Conservation (phyloP, 2,888 invertebrate species). For the Caenorhabditis sp. region DNA sequence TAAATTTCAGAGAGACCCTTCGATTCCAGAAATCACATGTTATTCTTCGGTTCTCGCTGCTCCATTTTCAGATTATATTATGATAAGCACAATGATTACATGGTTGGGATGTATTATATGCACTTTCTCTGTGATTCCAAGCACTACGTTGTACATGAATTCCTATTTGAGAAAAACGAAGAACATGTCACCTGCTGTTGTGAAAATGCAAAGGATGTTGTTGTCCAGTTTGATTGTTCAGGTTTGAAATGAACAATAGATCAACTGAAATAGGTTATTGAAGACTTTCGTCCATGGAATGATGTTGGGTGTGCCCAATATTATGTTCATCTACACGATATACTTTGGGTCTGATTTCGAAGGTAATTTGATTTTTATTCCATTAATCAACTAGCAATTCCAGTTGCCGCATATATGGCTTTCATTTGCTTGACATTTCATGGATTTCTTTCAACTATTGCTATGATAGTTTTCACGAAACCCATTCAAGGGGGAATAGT, state of each 20-base stretch:
- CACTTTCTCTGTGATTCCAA: conserved; percentile 34
- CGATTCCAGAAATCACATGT: conserved; percentile 29
- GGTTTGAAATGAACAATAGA: not conserved
- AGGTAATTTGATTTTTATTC: conserved; percentile 16
- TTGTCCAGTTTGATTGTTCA: conserved; percentile 35
- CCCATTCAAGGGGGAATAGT: conserved; percentile 28
- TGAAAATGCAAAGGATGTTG: conserved; percentile 43
- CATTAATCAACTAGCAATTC: not conserved
- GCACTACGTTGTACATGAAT: conserved; percentile 42
- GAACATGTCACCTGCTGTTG: conserved; percentile 35
- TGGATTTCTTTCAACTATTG: conserved; percentile 42
- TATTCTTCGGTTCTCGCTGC: conserved; percentile 51
- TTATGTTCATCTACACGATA: conserved; percentile 39
- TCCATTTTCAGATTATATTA: conserved; percentile 49
- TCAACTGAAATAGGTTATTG: not conserved
- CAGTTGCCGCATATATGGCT: conserved; percentile 30
- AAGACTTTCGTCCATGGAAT: conserved; percentile 44
- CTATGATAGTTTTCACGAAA: conserved; percentile 46
- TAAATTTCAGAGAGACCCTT: conserved; percentile 20
- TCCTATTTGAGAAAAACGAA: not conserved
- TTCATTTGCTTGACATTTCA: conserved; percentile 44
- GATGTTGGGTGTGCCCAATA: conserved; percentile 33
- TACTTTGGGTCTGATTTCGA: conserved; percentile 39
- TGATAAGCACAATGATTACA: conserved; percentile 34
- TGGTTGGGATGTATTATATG: conserved; percentile 38